Percentiles rank a stretch among this genome's conserved stretches.
These are phyloP conservation scores for Cheumatopsyche charites DNA, from an alignment of 1,140 invertebrate genomes.

Conservation along the genomic window DNA sequence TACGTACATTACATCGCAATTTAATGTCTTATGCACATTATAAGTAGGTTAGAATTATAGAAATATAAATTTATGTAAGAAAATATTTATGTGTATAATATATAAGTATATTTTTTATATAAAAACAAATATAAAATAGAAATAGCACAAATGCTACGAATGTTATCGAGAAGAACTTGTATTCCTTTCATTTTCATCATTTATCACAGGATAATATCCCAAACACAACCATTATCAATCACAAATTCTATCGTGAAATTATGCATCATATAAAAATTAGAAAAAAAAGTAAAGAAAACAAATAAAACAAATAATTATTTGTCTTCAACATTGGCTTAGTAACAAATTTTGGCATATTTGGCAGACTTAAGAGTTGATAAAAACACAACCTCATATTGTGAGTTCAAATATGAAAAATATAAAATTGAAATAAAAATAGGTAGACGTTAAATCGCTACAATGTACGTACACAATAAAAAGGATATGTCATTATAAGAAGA, in stretches of 20 bases:
- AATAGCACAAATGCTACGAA: not conserved
- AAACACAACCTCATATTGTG: slow-evolving; percentile 27
- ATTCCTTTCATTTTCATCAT: slow-evolving; percentile 18
- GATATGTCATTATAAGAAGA: not conserved
- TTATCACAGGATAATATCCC: slow-evolving; percentile 46
- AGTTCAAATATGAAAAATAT: not conserved
- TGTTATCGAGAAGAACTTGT: slow-evolving; percentile 26
- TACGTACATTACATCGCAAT: slow-evolving; percentile 12
- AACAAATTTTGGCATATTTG: slow-evolving; percentile 28
- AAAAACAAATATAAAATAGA: slow-evolving; percentile 21
- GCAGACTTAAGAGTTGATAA: slow-evolving; percentile 26
- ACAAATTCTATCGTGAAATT: slow-evolving; percentile 38
- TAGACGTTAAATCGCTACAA: too few species aligned
- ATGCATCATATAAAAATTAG: too few species aligned
- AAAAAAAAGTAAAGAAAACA: slow-evolving; percentile 9
- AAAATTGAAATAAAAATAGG: not conserved
- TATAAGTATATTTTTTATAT: slow-evolving; percentile 11
- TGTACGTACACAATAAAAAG: not conserved
- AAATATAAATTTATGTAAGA: slow-evolving; percentile 31
- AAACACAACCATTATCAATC: slow-evolving; percentile 44
- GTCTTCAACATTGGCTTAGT: slow-evolving; percentile 14
- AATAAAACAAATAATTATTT: slow-evolving; percentile 21
- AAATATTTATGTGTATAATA: slow-evolving; percentile 32
- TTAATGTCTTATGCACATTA: slow-evolving; percentile 33
- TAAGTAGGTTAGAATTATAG: slow-evolving; percentile 34